A percentile compares a stretch with the other conserved stretches of the same genome.
phyloP scores from a whole-genome alignment of 2,888 invertebrate species.

The Neocrepidodera transversa region DNA sequence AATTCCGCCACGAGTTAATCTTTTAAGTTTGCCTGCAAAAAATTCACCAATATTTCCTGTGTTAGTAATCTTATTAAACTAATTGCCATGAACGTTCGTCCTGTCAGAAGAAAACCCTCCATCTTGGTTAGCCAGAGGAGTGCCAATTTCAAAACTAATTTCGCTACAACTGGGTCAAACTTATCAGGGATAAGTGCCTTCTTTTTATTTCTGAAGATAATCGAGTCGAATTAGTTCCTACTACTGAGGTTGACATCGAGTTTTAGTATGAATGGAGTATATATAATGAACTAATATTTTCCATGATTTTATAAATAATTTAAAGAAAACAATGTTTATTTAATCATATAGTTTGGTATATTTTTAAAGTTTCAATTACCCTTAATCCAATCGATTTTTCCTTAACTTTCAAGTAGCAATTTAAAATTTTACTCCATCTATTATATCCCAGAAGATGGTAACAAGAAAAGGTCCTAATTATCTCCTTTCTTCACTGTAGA shows the following conservation, averaged over 20 bases:
- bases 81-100: background rate
- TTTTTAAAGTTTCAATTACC: too few species aligned
- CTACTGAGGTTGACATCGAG: conserved; percentile 21
- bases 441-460: conserved; percentile 11
- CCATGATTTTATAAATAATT: too few species aligned
- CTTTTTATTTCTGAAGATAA: conserved; percentile 21
- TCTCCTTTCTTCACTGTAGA: conserved; percentile 39
- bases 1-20: too few species aligned
- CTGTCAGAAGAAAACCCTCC: conserved; percentile 11
- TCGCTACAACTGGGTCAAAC: conserved; percentile 30
- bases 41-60: too few species aligned
- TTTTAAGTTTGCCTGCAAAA: too few species aligned
- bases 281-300: too few species aligned
- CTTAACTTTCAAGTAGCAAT: too few species aligned
- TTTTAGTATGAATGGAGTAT: background rate
- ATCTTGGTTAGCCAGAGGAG: conserved; percentile 3
- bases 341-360: too few species aligned
- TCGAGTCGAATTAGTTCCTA: conserved; percentile 23
- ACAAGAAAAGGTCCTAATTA: conserved; percentile 42
- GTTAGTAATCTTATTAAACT: conserved; percentile 11
- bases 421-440: conserved; percentile 1
- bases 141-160: conserved; percentile 32
- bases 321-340: too few species aligned
- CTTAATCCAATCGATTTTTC: too few species aligned
- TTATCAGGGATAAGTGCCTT: conserved; percentile 22